A percentile compares a stretch with the other conserved stretches of the same genome.
These are phyloP conservation scores for Gorsachius goisagi DNA, from an alignment of 2,113 vertebrate genomes.

Conservation along the genomic window DNA sequence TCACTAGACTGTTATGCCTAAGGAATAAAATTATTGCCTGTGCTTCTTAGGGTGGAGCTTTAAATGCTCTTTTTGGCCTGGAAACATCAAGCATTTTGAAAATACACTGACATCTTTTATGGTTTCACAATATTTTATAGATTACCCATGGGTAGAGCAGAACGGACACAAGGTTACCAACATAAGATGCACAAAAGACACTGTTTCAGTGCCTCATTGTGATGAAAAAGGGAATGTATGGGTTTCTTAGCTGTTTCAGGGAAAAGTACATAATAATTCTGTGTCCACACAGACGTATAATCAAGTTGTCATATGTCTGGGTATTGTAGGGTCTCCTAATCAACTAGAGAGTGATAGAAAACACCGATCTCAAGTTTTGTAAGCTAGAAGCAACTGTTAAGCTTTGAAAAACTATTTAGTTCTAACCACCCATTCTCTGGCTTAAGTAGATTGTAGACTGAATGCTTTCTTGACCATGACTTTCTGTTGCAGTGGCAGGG, in stretches of 20 bases:
- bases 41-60: background rate
- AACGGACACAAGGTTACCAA: background rate
- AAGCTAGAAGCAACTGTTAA: background rate
- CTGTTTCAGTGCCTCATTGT: background rate
- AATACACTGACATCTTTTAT: background rate
- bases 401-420: background rate
- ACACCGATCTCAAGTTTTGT: fast-evolving
- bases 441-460: background rate
- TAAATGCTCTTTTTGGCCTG: background rate
- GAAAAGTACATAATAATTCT: background rate
- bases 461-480: background rate
- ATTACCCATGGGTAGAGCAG: background rate
- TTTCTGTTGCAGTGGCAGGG: background rate
- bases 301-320: background rate
- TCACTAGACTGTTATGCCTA: background rate
- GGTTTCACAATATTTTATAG: background rate
- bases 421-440: background rate
- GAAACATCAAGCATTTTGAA: background rate
- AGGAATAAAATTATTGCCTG: background rate
- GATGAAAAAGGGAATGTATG: background rate
- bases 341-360: background rate
- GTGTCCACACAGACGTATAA: background rate
- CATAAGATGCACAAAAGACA: background rate
- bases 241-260: background rate
- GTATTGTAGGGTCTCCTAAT: background rate